Evolutionary conservation across 2,797 vertebrate species (phyloP).

Genomic region (Sebastiscus tertius): DNA sequence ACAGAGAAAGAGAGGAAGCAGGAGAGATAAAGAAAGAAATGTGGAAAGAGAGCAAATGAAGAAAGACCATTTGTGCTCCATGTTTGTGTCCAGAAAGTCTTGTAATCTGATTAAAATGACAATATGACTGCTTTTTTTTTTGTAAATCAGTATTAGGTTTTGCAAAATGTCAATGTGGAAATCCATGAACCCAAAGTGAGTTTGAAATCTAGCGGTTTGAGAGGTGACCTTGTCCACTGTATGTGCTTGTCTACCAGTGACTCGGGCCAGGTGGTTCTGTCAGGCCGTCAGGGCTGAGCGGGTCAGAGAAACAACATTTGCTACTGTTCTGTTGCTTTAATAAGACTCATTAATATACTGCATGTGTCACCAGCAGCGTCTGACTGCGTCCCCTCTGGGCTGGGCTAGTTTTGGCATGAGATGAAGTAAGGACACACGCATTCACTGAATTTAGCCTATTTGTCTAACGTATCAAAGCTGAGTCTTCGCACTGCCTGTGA

Average conservation of each 20-base stretch:
- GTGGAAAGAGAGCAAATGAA: background rate
- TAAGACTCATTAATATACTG: constrained; percentile 75
- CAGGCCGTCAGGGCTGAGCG: constrained; percentile 57
- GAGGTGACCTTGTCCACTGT: constrained; percentile 63
- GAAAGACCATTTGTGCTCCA: background rate
- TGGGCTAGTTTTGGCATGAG: constrained; percentile 54
- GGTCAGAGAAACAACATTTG: constrained; percentile 65
- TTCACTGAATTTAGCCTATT: constrained; percentile 39
- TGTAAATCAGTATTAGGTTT: background rate
- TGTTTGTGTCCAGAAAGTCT: background rate
- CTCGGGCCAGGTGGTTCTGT: constrained; percentile 68
- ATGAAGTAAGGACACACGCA: constrained; percentile 51
- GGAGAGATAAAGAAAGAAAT: background rate
- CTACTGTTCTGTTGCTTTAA: constrained; percentile 69
- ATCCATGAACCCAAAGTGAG: constrained; percentile 5
- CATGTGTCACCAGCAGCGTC: constrained; percentile 67
- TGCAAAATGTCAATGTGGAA: constrained; percentile 9
- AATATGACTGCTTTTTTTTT: background rate
- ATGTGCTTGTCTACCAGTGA: constrained; percentile 50
- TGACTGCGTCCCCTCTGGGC: constrained; percentile 63
- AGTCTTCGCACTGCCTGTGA: constrained; percentile 19
- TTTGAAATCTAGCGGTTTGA: constrained; percentile 41
- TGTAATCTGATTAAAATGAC: background rate
- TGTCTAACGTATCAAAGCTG: constrained; percentile 28
- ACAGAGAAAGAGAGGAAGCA: background rate